Conservation (phyloP, 2,888 invertebrate species). For the Hoplodrina ambigua region DNA sequence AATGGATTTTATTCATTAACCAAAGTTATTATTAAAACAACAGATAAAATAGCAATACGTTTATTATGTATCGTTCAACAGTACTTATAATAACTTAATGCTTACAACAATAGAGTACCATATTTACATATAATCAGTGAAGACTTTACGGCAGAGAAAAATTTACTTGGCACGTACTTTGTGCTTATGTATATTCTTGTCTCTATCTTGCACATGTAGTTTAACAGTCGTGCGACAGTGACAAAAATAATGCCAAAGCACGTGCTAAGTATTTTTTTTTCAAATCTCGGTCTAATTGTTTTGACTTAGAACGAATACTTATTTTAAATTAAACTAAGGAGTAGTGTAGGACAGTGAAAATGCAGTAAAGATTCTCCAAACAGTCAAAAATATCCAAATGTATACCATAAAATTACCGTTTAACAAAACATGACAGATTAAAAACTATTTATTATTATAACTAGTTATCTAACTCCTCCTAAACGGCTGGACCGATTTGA, state of each 20-base stretch:
- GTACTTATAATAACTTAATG: constrained; percentile 59
- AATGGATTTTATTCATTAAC: constrained; percentile 61
- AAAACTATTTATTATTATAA: no score
- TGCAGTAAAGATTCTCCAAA: constrained; percentile 14
- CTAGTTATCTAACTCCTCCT: no score
- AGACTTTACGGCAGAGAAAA: constrained; percentile 30
- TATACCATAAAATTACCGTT: no score
- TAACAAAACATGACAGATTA: not conserved
- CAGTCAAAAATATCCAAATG: not conserved
- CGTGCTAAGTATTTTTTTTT: not conserved
- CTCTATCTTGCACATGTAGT: not conserved
- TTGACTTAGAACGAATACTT: constrained; percentile 67
- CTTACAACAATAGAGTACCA: constrained; percentile 49
- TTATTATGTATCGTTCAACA: constrained; percentile 63
- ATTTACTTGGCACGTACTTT: not conserved
- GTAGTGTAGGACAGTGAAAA: not conserved
- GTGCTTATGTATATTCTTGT: not conserved
- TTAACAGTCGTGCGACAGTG: not conserved
- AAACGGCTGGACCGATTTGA: no score
- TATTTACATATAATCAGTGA: constrained; percentile 62
- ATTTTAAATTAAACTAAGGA: constrained; percentile 38
- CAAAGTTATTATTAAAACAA: constrained; percentile 68
- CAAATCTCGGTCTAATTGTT: constrained; percentile 19
- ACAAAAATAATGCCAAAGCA: not conserved
- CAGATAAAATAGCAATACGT: constrained; percentile 67